Percentiles rank a stretch among this genome's conserved stretches.
phyloP scores from a whole-genome alignment of 1,140 invertebrate genomes.

The Pseudomyrmex gracilis region DNA sequence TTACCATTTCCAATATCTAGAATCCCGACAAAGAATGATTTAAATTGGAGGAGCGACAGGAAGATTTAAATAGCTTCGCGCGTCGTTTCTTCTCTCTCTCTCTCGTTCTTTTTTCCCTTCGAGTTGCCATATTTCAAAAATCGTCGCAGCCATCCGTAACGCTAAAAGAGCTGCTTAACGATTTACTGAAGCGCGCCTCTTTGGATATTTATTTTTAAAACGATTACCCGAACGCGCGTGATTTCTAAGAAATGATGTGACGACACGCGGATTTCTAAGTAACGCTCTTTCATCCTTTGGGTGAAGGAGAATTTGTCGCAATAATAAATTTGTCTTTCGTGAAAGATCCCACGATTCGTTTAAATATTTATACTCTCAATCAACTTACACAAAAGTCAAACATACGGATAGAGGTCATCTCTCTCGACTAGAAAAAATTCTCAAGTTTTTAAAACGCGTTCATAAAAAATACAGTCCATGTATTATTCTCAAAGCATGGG shows the following conservation, averaged over 20 bases:
- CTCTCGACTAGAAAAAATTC: not conserved
- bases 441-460: not conserved
- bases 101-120: not conserved
- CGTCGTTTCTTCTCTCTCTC: not conserved
- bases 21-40: constrained; percentile 54
- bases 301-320: too few species aligned
- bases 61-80: constrained; percentile 31
- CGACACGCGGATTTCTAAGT: not conserved
- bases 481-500: not conserved
- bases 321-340: too few species aligned
- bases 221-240: not conserved
- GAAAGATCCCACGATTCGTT: too few species aligned
- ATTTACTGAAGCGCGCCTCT: not conserved
- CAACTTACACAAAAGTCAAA: too few species aligned
- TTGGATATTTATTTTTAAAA: not conserved
- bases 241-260: not conserved
- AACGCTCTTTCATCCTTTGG: too few species aligned
- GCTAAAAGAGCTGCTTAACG: not conserved
- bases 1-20: constrained; percentile 40
- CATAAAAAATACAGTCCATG: not conserved
- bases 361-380: too few species aligned
- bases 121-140: constrained; percentile 23
- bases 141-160: not conserved
- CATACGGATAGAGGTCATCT: not conserved
- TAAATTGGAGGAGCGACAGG: constrained; percentile 43